Evolutionary conservation across 2,797 vertebrate species (phyloP).

Genomic region (Siniperca scherzeri): DNA sequence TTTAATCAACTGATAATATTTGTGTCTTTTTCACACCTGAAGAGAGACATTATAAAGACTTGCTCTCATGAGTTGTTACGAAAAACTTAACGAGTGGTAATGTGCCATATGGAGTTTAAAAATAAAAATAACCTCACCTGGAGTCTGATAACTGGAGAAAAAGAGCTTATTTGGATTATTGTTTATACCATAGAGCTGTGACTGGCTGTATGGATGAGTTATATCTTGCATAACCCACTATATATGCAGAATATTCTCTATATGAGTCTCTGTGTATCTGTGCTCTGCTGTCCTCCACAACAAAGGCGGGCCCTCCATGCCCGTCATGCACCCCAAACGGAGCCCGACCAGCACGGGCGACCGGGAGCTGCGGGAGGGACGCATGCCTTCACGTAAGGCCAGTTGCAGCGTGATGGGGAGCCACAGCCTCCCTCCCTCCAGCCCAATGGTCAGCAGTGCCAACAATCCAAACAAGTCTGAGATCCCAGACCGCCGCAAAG

Average conservation of each 20-base stretch:
- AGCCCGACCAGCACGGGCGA: slow-evolving; percentile 93
- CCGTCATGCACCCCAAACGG: slow-evolving; percentile 92
- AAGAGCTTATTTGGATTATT: background rate
- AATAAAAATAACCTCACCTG: background rate
- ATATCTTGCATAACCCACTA: background rate
- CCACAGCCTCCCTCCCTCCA: slow-evolving; percentile 91
- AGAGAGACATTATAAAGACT: background rate
- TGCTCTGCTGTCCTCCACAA: slow-evolving; percentile 81
- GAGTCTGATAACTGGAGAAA: background rate
- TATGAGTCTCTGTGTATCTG: slow-evolving; percentile 75
- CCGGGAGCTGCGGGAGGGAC: slow-evolving; percentile 90
- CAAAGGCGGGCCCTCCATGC: slow-evolving; percentile 92
- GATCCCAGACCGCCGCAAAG: slow-evolving; percentile 94
- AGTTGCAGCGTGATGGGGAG: slow-evolving; percentile 91
- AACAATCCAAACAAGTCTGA: slow-evolving; percentile 96
- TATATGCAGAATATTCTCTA: slow-evolving; percentile 73
- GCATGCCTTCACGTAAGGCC: slow-evolving; percentile 90
- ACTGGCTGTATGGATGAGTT: background rate
- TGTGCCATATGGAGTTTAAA: background rate
- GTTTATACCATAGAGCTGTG: background rate
- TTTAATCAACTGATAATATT: background rate
- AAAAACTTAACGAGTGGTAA: background rate
- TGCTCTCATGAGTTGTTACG: background rate
- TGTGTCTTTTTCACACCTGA: background rate
- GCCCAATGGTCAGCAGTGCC: slow-evolving; percentile 96